Conservation (phyloP, 1,140 invertebrate species). For the Drosophila micromelanica region DNA sequence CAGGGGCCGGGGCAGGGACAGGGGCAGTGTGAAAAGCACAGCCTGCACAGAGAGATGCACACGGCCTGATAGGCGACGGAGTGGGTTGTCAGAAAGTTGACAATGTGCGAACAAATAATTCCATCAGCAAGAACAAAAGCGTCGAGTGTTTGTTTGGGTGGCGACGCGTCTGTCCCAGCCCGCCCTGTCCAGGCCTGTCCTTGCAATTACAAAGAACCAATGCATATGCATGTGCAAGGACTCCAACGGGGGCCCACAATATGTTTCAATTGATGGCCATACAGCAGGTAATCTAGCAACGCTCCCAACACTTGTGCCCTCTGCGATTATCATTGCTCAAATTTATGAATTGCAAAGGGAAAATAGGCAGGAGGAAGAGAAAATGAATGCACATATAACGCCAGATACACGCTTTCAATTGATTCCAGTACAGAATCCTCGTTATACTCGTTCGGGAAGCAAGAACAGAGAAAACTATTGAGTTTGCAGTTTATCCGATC, state of each 20-base stretch:
- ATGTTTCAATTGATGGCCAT: constrained; percentile 56
- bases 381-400: too few species aligned
- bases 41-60: constrained; percentile 43
- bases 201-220: constrained; percentile 55
- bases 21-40: constrained; percentile 25
- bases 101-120: constrained; percentile 84
- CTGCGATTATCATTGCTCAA: constrained; percentile 73
- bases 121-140: constrained; percentile 83
- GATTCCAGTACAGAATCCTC: too few species aligned
- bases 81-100: constrained; percentile 74
- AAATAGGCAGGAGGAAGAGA: constrained; percentile 1
- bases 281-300: constrained; percentile 30
- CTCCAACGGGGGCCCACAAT: constrained; percentile 45
- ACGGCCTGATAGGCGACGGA: constrained; percentile 43
- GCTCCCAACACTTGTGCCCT: constrained; percentile 43
- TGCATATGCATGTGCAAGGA: constrained; percentile 55
- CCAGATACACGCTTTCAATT: too few species aligned
- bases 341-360: constrained; percentile 69
- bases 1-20: constrained; percentile 4
- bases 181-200: constrained; percentile 21
- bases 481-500: too few species aligned
- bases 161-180: constrained; percentile 32
- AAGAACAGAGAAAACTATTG: too few species aligned
- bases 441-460: too few species aligned
- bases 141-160: constrained; percentile 82